Base-by-base conservation (phyloP, 2,888 invertebrate species). In the Rhabditoides inermis region DNA sequence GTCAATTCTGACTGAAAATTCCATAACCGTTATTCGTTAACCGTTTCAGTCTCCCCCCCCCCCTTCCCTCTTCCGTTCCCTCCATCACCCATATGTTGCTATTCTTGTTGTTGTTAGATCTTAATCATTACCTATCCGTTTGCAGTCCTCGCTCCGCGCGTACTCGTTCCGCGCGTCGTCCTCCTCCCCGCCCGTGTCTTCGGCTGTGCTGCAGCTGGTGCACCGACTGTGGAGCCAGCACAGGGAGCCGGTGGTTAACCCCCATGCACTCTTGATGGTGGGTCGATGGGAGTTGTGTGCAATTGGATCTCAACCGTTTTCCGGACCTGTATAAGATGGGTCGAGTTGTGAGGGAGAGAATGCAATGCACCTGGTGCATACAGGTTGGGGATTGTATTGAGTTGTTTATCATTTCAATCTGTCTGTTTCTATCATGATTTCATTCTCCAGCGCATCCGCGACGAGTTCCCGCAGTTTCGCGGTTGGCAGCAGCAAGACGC, bases 401-500 rank as follows among this genome's bases (percentile, higher is more conserved):
- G n/a, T n/a, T n/a, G n/a, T n/a, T n/a, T n/a, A n/a, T n/a, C n/a
- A n/a, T n/a, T n/a, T n/a, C n/a, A n/a, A n/a, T 41, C 25, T 1
- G n/a, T 39, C 26, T 4, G 35, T 40, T 25, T 20, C 32, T 22
- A 39, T 32, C 18, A 35, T 39, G 46, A 28, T 5, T 27, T 15
- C 3, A 18, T 22, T 15, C 44, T 67, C 25, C 51, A 71, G 68
- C 47, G 57, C 18, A 55, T 75, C 15, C 61, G 65, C 45, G 76
- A 76, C 75, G 52, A 79, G 1, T 87, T 90, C 78, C 89, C 94
- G 0, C 90, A 90, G 86, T 95, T 95, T 77, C 84, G 90, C 15
- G 92, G 92, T 0, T 94, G 87, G 77, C 88, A 90, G 60, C 95
- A 98, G 77, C 95, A 98, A 77, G 66, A 67, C 46, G 57, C 66